Percentiles rank a stretch among this genome's conserved stretches.
Evolutionary conservation across 1,140 invertebrate genomes (phyloP).

Genomic region (Batillaria attramentaria): DNA sequence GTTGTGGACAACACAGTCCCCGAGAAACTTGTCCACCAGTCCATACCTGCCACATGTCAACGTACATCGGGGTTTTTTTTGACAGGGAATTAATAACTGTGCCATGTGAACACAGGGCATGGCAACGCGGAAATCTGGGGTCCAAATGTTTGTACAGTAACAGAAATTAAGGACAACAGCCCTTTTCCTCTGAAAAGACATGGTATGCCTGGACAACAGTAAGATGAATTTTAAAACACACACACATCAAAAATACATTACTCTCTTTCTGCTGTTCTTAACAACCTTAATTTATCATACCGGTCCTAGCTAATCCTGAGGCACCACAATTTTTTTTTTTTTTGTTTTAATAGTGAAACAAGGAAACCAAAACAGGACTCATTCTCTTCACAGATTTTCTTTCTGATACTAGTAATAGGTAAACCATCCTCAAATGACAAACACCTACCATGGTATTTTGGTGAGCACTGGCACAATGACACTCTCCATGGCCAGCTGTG

Average conservation of each 20-base stretch:
- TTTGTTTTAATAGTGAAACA: neutral
- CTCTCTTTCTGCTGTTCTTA: neutral
- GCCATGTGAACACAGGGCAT: neutral
- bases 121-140: neutral
- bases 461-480: slow-evolving; percentile 45
- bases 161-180: neutral
- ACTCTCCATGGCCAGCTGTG: slow-evolving; percentile 53
- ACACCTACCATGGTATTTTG: slow-evolving; percentile 49
- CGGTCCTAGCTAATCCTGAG: neutral
- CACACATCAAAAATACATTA: neutral
- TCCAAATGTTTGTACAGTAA: neutral
- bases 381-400: too few species aligned
- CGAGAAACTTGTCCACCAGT: slow-evolving; percentile 37
- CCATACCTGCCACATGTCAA: slow-evolving; percentile 34
- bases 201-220: too few species aligned
- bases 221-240: too few species aligned
- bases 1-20: slow-evolving; percentile 38
- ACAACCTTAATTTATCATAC: neutral
- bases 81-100: neutral
- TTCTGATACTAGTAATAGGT: too few species aligned
- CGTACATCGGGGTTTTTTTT: neutral
- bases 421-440: neutral
- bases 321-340: neutral
- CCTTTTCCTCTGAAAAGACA: neutral
- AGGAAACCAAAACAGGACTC: neutral